A percentile compares a stretch with the other conserved stretches of the same genome.
phyloP scores from a whole-genome alignment of 2,797 vertebrate genomes.

The Pantherophis vulpinus region DNA sequence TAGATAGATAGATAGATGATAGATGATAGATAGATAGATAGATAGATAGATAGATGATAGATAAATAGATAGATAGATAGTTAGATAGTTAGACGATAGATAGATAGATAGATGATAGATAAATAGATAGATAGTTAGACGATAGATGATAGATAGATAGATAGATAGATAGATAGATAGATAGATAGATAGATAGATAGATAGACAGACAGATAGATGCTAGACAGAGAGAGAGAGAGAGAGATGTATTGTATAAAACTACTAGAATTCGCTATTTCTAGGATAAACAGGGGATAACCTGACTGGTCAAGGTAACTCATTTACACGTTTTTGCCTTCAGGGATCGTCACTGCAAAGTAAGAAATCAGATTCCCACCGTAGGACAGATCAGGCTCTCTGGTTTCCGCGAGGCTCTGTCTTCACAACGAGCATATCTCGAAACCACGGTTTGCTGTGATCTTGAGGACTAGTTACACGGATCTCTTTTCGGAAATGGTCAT shows the following conservation, averaged over 20 bases:
- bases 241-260: not conserved
- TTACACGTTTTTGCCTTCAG: not conserved
- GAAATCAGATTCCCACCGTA: not conserved
- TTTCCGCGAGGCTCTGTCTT: not conserved
- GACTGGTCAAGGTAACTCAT: not conserved
- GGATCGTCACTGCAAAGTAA: not conserved
- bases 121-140: no score
- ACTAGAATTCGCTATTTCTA: not conserved
- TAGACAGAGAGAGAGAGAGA: no score
- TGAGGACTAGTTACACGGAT: not conserved
- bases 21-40: no score
- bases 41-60: no score
- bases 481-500: not conserved
- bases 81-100: no score
- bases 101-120: no score
- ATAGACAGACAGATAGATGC: fast-evolving
- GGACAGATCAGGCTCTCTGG: not conserved
- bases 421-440: not conserved
- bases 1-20: no score
- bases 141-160: no score
- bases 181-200: no score
- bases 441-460: not conserved
- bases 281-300: not conserved
- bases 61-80: no score
- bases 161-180: no score